Conservation (phyloP, 2,888 invertebrate species). For the Cloeon dipterum region DNA sequence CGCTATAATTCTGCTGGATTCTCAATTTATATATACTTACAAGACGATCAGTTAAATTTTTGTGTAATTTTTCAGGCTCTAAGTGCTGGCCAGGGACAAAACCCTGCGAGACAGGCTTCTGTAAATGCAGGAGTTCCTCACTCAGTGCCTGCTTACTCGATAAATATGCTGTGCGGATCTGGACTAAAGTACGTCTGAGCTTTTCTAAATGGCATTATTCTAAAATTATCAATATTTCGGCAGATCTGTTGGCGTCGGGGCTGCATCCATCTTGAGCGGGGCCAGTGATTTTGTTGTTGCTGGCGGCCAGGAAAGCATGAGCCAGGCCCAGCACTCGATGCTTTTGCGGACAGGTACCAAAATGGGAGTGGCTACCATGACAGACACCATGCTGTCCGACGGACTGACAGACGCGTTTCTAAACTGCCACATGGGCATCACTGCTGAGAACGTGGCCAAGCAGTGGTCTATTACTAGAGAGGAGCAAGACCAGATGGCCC, state of each 20-base stretch:
- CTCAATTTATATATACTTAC: neutral
- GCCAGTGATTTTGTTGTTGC: constrained; percentile 44
- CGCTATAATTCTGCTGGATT: neutral
- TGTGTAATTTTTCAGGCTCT: constrained; percentile 25
- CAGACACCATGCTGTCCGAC: constrained; percentile 42
- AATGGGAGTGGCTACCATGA: constrained; percentile 35
- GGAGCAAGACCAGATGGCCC: constrained; percentile 47
- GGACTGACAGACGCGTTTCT: constrained; percentile 53
- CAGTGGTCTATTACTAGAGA: constrained; percentile 35
- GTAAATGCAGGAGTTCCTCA: constrained; percentile 45
- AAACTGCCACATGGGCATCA: constrained; percentile 56
- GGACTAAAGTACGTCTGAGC: constrained; percentile 39
- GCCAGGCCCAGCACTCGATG: constrained; percentile 41
- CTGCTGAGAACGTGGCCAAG: constrained; percentile 59
- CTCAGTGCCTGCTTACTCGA: constrained; percentile 37
- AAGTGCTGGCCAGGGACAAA: constrained; percentile 52
- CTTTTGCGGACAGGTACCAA: constrained; percentile 36
- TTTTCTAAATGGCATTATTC: neutral
- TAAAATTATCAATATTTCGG: constrained; percentile 2
- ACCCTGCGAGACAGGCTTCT: constrained; percentile 58
- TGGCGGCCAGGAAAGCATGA: constrained; percentile 72
- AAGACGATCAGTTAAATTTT: neutral
- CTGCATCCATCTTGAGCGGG: constrained; percentile 37
- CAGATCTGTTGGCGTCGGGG: constrained; percentile 40
- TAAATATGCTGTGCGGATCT: constrained; percentile 67